Percentiles rank a stretch among this genome's conserved stretches.
phyloP scores from a whole-genome alignment of 2,113 vertebrate genomes.

The Myanophis thanlyinensis region DNA sequence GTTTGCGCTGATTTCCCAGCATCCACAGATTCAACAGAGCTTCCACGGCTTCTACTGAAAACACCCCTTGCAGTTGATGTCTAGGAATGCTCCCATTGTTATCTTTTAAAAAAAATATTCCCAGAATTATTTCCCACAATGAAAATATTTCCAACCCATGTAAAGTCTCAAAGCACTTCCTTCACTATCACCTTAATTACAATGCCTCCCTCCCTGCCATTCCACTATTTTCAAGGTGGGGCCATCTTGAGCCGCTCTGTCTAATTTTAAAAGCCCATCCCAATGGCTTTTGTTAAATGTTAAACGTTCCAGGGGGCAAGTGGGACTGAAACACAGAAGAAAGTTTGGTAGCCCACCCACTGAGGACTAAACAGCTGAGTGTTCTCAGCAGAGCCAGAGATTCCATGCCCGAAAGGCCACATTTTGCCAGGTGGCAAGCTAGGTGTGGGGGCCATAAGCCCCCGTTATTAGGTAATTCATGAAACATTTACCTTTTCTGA shows the following conservation, averaged over 20 bases:
- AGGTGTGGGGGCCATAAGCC: not conserved
- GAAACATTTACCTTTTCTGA: not conserved
- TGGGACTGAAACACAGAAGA: not conserved
- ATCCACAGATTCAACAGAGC: not conserved
- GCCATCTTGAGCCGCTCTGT: not conserved
- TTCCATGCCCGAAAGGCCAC: not conserved
- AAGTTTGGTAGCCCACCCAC: not conserved
- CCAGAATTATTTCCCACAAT: not conserved
- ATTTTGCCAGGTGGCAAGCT: not conserved
- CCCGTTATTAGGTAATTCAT: not conserved
- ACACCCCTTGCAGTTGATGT: not conserved
- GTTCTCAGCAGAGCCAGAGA: not conserved
- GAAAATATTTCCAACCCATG: not conserved
- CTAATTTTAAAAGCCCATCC: not conserved
- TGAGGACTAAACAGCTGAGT: not conserved
- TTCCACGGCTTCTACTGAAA: not conserved
- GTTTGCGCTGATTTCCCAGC: not conserved
- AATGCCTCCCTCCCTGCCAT: not conserved
- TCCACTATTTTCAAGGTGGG: not conserved
- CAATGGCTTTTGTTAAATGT: not conserved
- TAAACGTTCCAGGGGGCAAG: too few relatives aligned
- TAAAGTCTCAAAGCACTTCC: not conserved
- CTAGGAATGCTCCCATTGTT: not conserved
- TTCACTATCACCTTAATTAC: not conserved
- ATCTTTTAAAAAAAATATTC: not conserved